Evolutionary conservation across 1,140 invertebrate species (phyloP).

Genomic region (Lasaia peninsularis): DNA sequence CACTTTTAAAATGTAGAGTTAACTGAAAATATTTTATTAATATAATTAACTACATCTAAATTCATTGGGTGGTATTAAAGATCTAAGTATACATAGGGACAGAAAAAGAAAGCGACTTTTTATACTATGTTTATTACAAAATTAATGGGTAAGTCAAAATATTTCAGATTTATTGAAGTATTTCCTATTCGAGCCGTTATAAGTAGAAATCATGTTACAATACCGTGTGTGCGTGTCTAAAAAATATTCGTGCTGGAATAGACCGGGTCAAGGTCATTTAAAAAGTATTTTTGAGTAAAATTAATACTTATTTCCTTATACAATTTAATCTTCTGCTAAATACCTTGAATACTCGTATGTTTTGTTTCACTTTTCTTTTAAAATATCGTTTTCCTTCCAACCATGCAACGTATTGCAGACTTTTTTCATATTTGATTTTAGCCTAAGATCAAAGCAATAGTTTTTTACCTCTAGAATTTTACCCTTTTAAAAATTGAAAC

Average conservation of each 20-base stretch:
- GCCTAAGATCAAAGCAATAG: no score
- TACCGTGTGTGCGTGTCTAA: not conserved
- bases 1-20: no score
- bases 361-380: not conserved
- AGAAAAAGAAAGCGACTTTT: no score
- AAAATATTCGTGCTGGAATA: constrained; percentile 22
- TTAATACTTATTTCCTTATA: not conserved
- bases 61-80: no score
- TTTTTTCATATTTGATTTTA: no score
- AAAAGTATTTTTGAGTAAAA: not conserved
- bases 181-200: no score
- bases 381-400: not conserved
- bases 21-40: no score
- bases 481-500: no score
- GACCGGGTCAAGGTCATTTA: not conserved
- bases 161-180: not conserved
- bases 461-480: no score
- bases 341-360: not conserved
- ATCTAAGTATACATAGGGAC: no score
- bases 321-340: not conserved
- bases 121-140: no score
- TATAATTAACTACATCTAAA: no score
- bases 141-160: not conserved
- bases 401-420: not conserved
- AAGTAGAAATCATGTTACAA: not conserved